Conservation (phyloP, 2,888 invertebrate genomes). For the Lycaena phlaeas region DNA sequence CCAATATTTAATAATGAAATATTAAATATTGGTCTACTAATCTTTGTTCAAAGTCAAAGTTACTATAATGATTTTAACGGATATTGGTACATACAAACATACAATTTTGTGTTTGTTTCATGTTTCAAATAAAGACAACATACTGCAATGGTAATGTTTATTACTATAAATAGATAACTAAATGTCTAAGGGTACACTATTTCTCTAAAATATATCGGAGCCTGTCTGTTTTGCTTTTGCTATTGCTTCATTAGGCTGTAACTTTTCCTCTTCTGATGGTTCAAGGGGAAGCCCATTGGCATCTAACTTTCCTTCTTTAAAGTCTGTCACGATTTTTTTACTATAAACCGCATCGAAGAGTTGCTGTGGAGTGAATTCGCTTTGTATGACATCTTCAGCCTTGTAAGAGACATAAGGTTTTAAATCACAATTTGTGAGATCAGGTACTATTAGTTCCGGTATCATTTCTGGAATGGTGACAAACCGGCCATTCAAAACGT, state of each 20-base stretch:
- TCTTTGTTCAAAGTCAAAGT: too few species aligned
- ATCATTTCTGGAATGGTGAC: slow-evolving; percentile 87
- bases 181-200: slow-evolving; percentile 4
- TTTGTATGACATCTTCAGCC: slow-evolving; percentile 80
- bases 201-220: slow-evolving; percentile 80
- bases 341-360: slow-evolving; percentile 87
- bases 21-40: too few species aligned
- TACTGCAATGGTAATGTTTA: too few species aligned
- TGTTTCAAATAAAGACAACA: too few species aligned
- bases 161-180: slow-evolving; percentile 8
- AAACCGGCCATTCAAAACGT: slow-evolving; percentile 67
- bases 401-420: slow-evolving; percentile 97
- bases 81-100: too few species aligned
- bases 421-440: slow-evolving; percentile 85
- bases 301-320: slow-evolving; percentile 78
- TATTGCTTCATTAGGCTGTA: slow-evolving; percentile 82
- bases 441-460: slow-evolving; percentile 93
- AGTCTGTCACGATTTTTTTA: slow-evolving; percentile 84
- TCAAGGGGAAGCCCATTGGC: slow-evolving; percentile 78
- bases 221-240: slow-evolving; percentile 81
- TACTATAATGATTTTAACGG: too few species aligned
- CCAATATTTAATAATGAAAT: too few species aligned
- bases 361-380: slow-evolving; percentile 87
- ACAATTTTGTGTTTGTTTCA: too few species aligned
- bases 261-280: slow-evolving; percentile 80